Base-by-base conservation (phyloP, 2,797 vertebrate species). In the Acipenser transmontanus region DNA sequence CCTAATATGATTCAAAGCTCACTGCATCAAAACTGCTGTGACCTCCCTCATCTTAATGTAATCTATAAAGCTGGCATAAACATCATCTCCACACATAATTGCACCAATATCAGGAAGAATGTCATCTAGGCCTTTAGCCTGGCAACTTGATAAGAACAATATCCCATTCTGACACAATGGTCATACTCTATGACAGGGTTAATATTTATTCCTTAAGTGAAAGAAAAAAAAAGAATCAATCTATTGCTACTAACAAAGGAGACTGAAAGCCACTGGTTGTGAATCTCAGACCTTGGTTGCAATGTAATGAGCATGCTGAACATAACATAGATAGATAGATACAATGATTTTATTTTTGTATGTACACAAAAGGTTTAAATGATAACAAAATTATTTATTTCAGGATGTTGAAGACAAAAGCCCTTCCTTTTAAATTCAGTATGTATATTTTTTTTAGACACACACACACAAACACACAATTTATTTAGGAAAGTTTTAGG, bases 391-490 rank as follows among this genome's bases (percentile, higher is more conserved):
- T 34, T 34, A 34, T 34, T 34, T 34, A 34, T 34, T 34, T 34
- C 34, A 34, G 34, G 34, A 34, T 3, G 34, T 34, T 34, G 4
- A 34, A 34, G 34, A 34, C 34, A 34, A 34, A 34, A 34, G 4
- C 34, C 34, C 34, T 34, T 34, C 34, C 34, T 34, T 34, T 34
- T 34, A 34, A 34, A 34, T 34, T 34, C 34, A 34, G 34, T 34
- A 34, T 34, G 34, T 34, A 17, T 17, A 17, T 34, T 34, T 34
- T 34, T 34, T 34, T 34, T 34, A 34, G 4, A 34, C 34, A 61
- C 69, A 60, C 70, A 77, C 75, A 69, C 61, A 71, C 74, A 75
- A 68, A 73, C 34, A 34, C 4, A 4, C 34, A 34, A 34, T 34
- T 34, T 34, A 34, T 34, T 34, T 34, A 34, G 34, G 34, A 34